A percentile compares a stretch with the other conserved stretches of the same genome.
phyloP scores from a whole-genome alignment of 2,888 invertebrate species.

The Eupeodes luniger region DNA sequence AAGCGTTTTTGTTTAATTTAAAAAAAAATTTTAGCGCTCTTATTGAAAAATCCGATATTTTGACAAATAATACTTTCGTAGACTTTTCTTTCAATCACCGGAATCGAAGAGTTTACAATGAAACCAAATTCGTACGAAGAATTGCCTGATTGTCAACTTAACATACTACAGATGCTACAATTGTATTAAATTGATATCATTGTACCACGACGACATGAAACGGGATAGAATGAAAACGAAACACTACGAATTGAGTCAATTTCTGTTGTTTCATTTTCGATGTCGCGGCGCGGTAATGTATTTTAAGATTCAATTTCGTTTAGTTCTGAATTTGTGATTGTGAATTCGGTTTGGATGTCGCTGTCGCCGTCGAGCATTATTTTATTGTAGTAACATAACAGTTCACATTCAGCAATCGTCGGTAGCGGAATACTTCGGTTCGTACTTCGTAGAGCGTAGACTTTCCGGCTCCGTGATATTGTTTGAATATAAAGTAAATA shows the following conservation, averaged over 20 bases:
- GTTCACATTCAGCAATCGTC: slow-evolving; percentile 52
- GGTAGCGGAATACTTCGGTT: slow-evolving; percentile 50
- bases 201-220: not conserved
- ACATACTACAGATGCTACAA: not conserved
- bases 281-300: slow-evolving; percentile 8
- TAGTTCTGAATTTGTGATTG: slow-evolving; percentile 27
- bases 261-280: not conserved
- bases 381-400: not conserved
- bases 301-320: not conserved
- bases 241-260: not conserved
- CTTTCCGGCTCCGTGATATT: slow-evolving; percentile 30
- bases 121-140: too few species aligned
- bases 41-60: too few species aligned
- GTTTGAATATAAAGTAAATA: slow-evolving; percentile 34
- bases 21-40: too few species aligned
- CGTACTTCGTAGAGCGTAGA: slow-evolving; percentile 36
- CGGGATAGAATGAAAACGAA: not conserved
- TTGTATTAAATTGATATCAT: not conserved
- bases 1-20: too few species aligned
- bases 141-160: not conserved
- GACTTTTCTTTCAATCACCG: too few species aligned
- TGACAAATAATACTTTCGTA: too few species aligned
- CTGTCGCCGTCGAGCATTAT: slow-evolving; percentile 5
- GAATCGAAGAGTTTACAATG: too few species aligned
- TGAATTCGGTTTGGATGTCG: slow-evolving; percentile 31